These are phyloP conservation scores for Temnothorax longispinosus DNA, from an alignment of 1,140 invertebrate genomes.

Conservation along the genomic window DNA sequence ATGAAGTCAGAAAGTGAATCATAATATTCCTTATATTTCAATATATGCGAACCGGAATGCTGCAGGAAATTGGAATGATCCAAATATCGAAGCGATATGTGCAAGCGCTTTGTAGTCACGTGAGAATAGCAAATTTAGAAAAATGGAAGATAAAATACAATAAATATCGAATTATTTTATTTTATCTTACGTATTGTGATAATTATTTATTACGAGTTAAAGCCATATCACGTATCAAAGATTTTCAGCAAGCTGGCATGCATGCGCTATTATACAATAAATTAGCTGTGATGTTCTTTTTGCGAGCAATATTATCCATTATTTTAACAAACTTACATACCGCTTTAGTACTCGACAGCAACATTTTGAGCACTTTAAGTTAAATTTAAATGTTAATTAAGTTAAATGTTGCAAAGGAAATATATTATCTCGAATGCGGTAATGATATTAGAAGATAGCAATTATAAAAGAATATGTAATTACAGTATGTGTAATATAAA, in stretches of 20 bases:
- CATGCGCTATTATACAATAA: neutral
- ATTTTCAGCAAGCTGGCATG: conserved; percentile 2
- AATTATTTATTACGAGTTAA: conserved; percentile 15
- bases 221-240: conserved; percentile 19
- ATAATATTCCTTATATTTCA: conserved; percentile 11
- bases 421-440: neutral
- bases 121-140: neutral
- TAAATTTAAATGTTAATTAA: conserved; percentile 2
- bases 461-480: conserved; percentile 20
- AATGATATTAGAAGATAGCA: conserved; percentile 14
- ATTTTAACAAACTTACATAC: conserved; percentile 27
- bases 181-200: conserved; percentile 20
- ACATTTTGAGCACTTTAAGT: neutral
- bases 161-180: conserved; percentile 10
- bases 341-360: neutral
- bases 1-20: conserved; percentile 30
- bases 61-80: neutral
- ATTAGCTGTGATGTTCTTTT: conserved; percentile 32
- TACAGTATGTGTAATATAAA: neutral
- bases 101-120: neutral
- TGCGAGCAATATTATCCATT: conserved; percentile 4
- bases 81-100: neutral
- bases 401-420: neutral
- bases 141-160: conserved; percentile 31
- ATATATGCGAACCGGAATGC: neutral